Conservation (phyloP, 2,888 invertebrate genomes). For the Monochamus alternatus region DNA sequence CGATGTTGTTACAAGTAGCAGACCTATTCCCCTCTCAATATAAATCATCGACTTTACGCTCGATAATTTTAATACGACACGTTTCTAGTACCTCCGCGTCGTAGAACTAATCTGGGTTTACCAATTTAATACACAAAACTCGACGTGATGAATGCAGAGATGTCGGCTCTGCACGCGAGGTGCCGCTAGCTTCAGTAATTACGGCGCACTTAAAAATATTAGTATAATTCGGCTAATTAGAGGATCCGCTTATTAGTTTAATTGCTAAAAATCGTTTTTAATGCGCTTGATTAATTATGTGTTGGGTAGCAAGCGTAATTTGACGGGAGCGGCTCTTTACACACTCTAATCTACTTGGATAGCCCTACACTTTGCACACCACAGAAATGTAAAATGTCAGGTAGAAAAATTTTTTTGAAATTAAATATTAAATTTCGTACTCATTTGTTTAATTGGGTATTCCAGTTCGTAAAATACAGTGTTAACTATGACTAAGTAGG, state of each 20-base stretch:
- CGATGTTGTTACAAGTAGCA: constrained; percentile 36
- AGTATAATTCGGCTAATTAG: constrained; percentile 12
- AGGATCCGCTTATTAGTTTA: background rate
- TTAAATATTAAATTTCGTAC: no score
- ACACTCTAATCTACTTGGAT: no score
- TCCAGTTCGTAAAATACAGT: no score
- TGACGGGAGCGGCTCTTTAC: background rate
- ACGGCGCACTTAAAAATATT: constrained; percentile 21
- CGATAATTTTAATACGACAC: constrained; percentile 41
- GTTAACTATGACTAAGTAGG: no score
- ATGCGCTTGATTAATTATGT: constrained; percentile 26
- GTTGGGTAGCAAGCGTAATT: constrained; percentile 20
- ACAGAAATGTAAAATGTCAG: no score
- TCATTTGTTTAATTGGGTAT: no score
- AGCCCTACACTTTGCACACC: no score
- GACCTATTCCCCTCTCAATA: constrained; percentile 14
- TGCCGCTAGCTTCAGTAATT: constrained; percentile 19
- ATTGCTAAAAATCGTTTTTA: constrained; percentile 29
- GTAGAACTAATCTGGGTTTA: constrained; percentile 26
- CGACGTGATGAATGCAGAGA: background rate
- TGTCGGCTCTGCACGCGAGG: background rate
- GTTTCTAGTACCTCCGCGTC: constrained; percentile 30
- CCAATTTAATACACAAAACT: constrained; percentile 22
- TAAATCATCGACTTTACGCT: constrained; percentile 40
- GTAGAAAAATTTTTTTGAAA: no score